A percentile compares a stretch with the other conserved stretches of the same genome.
Conservation (phyloP, 2,888 invertebrate species). For the Masnerella sp. region DNA sequence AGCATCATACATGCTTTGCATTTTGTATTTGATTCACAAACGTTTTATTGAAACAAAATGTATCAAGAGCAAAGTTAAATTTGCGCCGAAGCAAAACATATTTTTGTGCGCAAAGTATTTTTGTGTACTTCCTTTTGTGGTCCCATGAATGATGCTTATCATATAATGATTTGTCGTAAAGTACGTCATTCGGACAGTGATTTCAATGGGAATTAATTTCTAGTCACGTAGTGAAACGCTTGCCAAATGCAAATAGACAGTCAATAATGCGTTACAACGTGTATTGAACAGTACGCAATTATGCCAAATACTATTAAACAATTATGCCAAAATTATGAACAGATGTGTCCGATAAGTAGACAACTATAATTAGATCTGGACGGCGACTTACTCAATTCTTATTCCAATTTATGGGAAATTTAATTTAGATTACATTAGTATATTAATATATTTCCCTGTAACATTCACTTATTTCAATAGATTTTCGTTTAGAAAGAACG, state of each 20-base stretch:
- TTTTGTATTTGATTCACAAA: background rate
- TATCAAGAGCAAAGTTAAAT: no score
- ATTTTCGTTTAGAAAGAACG: no score
- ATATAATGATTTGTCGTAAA: conserved; percentile 24
- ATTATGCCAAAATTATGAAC: conserved; percentile 5
- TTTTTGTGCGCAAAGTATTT: conserved; percentile 43
- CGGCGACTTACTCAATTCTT: background rate
- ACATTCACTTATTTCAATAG: no score
- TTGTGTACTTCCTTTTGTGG: conserved; percentile 15
- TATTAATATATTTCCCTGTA: no score
- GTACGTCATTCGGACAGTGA: conserved; percentile 25
- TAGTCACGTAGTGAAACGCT: conserved; percentile 50
- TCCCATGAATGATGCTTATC: conserved; percentile 43
- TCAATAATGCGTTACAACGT: conserved; percentile 43
- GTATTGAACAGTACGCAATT: conserved; percentile 44
- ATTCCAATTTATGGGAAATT: background rate
- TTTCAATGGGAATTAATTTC: conserved; percentile 46
- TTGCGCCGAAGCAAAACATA: conserved; percentile 20
- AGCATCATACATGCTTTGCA: conserved; percentile 48
- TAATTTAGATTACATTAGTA: background rate
- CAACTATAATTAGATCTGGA: background rate
- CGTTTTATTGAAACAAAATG: no score
- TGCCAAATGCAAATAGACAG: conserved; percentile 56
- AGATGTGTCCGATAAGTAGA: conserved; percentile 3
- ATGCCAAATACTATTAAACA: conserved; percentile 40